Conservation (phyloP, 37 sponge, comb jelly and placozoan genomes). For the Amphimedon queenslandica region DNA sequence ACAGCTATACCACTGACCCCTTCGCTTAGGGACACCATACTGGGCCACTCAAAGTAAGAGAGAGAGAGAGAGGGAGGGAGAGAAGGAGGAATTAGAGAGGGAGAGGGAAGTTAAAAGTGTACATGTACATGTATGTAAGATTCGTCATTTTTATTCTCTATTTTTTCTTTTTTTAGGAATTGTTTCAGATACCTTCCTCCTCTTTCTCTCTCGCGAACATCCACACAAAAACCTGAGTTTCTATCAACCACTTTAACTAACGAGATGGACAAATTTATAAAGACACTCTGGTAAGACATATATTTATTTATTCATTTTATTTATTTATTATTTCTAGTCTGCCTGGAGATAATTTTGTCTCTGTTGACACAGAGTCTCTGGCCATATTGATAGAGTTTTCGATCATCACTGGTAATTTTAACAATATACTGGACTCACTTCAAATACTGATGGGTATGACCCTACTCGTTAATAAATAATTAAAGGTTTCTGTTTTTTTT, state of each 20-base stretch:
- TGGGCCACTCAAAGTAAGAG: conserved; percentile 70
- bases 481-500: background rate
- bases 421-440: conserved; percentile 52
- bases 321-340: conserved; percentile 3
- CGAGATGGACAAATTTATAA: conserved; percentile 68
- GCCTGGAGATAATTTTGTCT: conserved; percentile 28
- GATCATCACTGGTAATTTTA: conserved; percentile 63
- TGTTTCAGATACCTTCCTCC: conserved; percentile 50
- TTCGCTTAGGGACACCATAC: conserved; percentile 46
- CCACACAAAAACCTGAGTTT: conserved; percentile 50
- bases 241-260: conserved; percentile 54
- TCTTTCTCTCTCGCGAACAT: conserved; percentile 63
- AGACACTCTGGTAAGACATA: conserved; percentile 35
- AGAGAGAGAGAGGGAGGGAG: background rate
- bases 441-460: conserved; percentile 40
- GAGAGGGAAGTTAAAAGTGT: background rate
- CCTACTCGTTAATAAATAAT: too few relatives aligned
- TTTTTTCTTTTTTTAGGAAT: conserved; percentile 18
- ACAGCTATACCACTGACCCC: conserved; percentile 68
- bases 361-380: conserved; percentile 30
- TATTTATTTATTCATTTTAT: background rate
- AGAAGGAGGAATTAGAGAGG: background rate
- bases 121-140: background rate
- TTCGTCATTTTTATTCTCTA: background rate
- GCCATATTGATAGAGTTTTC: conserved; percentile 44